phyloP scores from a whole-genome alignment of 1,140 invertebrate species.

The Vanessa atalanta region DNA sequence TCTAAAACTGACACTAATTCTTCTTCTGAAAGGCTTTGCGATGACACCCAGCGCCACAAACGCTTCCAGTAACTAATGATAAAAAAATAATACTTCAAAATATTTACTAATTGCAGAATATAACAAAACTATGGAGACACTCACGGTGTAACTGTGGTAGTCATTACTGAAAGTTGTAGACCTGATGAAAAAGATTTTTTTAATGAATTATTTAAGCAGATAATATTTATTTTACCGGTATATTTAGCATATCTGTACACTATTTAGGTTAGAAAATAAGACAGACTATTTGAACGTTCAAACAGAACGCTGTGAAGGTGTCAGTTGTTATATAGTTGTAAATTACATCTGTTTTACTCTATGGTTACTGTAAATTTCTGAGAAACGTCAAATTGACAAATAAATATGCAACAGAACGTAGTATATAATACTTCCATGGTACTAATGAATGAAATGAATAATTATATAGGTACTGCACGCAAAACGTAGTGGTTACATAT shows the following conservation, averaged over 20 bases:
- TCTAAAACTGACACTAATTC: conserved; percentile 58
- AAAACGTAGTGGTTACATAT: no score
- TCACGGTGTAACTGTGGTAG: conserved; percentile 24
- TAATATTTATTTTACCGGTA: not conserved
- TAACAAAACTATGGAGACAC: conserved; percentile 3
- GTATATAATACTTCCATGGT: no score
- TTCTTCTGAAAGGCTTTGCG: conserved; percentile 60
- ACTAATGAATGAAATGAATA: no score
- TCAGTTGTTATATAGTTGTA: not conserved
- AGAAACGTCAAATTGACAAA: not conserved
- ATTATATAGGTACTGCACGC: no score
- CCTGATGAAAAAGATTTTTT: not conserved
- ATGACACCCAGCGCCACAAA: conserved; percentile 74
- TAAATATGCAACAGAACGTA: no score
- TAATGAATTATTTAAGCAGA: no score
- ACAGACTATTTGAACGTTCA: not conserved
- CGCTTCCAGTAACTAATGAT: conserved; percentile 75
- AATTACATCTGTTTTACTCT: no score
- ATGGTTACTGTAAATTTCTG: not conserved
- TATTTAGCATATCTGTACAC: not conserved
- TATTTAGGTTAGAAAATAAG: conserved; percentile 11
- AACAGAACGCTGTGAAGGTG: not conserved
- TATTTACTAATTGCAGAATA: not conserved
- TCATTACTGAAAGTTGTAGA: conserved; percentile 1
- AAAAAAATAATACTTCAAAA: conserved; percentile 17